Evolutionary conservation across 2,888 invertebrate species (phyloP), one percentile per base, ranked within the genome.

Genomic region (Pilophorus perplexus): DNA sequence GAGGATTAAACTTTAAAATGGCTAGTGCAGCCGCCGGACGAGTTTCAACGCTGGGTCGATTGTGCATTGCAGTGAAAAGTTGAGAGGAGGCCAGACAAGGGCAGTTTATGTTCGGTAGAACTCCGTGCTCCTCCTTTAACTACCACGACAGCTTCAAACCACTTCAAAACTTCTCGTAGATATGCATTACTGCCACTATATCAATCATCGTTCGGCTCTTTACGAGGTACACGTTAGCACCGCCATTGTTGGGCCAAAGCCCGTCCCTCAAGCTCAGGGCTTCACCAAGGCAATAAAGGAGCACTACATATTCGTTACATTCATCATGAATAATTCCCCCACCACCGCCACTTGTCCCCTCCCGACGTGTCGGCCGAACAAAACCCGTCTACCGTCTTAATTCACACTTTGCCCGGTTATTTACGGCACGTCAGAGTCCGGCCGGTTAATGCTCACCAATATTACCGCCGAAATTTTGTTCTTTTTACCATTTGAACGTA

Each of bases 271-370:
- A 25, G 46, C 25, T n/a, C n/a, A 18, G 52, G 16, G 52, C 28
- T 28, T 16, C 28, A 25, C 52, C 14, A 16, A n/a, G 52, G 52
- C 28, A 28, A 52, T 52, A 52, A 28, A 52, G 52, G 52, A 25
- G 12, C 52, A 52, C 52, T 52, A 52, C 52, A 52, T 52, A 52
- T 52, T 52, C 52, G 52, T 52, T 52, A 52, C 52, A 52, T 52
- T 52, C 52, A 52, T 52, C 52, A 52, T 52, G 52, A 52, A 52
- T 52, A 52, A 52, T 52, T 52, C 52, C n/a, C n/a, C n/a, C n/a
- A n/a, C n/a, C n/a, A n/a, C n/a, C n/a, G n/a, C n/a, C n/a, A n/a
- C n/a, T n/a, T n/a, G n/a, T n/a, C n/a, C n/a, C n/a, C n/a, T n/a
- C n/a, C n/a, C n/a, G n/a, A n/a, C n/a, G n/a, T n/a, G n/a, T n/a